These are phyloP conservation scores for Yoshiicerus persimilis DNA, from an alignment of 1,140 invertebrate species.

Conservation along the genomic window DNA sequence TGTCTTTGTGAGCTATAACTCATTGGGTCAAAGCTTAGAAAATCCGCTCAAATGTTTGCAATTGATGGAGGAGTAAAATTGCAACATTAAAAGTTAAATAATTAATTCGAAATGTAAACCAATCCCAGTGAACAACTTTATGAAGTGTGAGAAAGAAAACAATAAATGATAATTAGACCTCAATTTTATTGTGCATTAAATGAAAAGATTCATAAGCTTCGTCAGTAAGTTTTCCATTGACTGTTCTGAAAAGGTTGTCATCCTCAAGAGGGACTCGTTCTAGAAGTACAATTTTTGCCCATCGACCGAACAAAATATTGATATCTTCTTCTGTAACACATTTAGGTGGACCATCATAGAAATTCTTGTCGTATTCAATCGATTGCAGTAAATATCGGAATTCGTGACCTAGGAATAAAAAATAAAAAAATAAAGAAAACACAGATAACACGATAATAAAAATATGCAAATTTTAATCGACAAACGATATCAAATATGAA, in stretches of 20 bases:
- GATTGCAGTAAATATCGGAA: conserved; percentile 44
- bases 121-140: no score
- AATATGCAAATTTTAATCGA: neutral
- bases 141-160: no score
- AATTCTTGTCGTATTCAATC: conserved; percentile 35
- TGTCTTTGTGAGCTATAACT: no score
- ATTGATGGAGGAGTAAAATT: no score
- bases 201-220: neutral
- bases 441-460: neutral
- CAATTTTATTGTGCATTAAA: neutral
- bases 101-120: no score
- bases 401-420: neutral
- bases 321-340: conserved; percentile 24
- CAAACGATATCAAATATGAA: neutral
- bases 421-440: neutral
- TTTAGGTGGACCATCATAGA: neutral
- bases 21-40: no score
- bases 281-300: neutral
- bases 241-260: neutral
- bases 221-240: neutral
- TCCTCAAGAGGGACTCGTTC: neutral
- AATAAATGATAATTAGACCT: no score
- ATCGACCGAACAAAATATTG: neutral
- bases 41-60: no score
- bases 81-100: no score